These are phyloP conservation scores for Cantharis lateralis DNA, from an alignment of 2,888 invertebrate species.

Conservation along the genomic window DNA sequence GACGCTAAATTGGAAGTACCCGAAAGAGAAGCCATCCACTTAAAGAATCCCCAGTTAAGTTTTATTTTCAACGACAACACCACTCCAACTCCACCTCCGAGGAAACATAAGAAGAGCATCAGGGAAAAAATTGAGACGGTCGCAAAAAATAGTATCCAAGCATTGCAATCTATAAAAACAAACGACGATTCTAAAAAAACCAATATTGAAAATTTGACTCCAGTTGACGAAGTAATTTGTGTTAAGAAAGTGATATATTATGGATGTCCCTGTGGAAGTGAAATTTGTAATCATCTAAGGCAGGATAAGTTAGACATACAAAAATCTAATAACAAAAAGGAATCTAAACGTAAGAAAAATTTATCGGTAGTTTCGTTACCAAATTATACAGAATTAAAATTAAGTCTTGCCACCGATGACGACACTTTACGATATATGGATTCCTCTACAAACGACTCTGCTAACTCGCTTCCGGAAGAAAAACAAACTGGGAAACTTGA, in stretches of 20 bases:
- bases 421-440: constrained; percentile 39
- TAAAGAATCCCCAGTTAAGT: constrained; percentile 49
- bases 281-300: constrained; percentile 45
- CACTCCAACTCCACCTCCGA: constrained; percentile 53
- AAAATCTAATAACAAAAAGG: constrained; percentile 34
- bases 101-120: constrained; percentile 49
- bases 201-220: constrained; percentile 34
- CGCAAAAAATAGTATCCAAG: constrained; percentile 49
- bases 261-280: constrained; percentile 50
- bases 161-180: constrained; percentile 42
- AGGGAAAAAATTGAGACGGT: constrained; percentile 51
- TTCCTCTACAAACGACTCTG: constrained; percentile 42
- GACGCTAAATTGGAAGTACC: constrained; percentile 60
- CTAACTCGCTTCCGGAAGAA: constrained; percentile 46
- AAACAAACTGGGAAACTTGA: constrained; percentile 55
- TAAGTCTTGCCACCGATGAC: constrained; percentile 47
- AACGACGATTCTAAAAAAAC: constrained; percentile 24
- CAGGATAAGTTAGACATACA: constrained; percentile 10
- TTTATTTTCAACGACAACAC: constrained; percentile 49
- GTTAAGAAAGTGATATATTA: constrained; percentile 52
- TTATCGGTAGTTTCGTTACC: constrained; percentile 60
- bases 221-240: constrained; percentile 49
- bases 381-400: constrained; percentile 58
- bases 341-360: constrained; percentile 54
- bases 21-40: constrained; percentile 47